These are phyloP conservation scores for Schizotus pectinicornis DNA, from an alignment of 2,888 invertebrate species.

Conservation along the genomic window DNA sequence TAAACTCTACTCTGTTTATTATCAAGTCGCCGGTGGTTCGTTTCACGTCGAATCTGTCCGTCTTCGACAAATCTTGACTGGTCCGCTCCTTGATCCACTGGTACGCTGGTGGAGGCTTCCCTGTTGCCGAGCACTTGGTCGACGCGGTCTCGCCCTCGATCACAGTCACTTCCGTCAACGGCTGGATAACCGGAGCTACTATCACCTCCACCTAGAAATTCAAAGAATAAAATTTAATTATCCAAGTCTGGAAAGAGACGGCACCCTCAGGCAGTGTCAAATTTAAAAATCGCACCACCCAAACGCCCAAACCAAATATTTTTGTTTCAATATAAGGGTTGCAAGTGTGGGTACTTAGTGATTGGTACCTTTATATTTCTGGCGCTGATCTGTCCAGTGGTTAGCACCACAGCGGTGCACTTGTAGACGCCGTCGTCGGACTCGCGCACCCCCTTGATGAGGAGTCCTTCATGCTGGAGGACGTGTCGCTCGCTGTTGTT, in stretches of 20 bases:
- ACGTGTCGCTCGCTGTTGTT: conserved; percentile 73
- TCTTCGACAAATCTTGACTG: conserved; percentile 73
- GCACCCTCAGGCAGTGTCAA: no score
- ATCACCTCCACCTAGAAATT: conserved; percentile 66
- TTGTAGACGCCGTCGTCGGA: conserved; percentile 87
- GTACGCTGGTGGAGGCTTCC: conserved; percentile 84
- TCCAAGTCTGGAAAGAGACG: no score
- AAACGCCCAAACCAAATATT: no score
- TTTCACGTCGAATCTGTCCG: conserved; percentile 73
- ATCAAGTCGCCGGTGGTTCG: conserved; percentile 73
- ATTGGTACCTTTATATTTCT: conserved; percentile 74
- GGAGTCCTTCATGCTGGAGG: conserved; percentile 75
- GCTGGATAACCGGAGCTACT: conserved; percentile 72
- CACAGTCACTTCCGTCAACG: conserved; percentile 68
- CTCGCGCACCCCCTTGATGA: conserved; percentile 78
- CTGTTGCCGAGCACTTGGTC: conserved; percentile 78
- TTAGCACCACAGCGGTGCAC: conserved; percentile 84
- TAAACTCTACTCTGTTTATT: conserved; percentile 75
- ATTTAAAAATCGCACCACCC: no score
- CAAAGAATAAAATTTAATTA: background rate
- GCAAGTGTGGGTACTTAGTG: no score
- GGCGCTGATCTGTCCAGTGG: conserved; percentile 79
- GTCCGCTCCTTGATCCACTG: conserved; percentile 81
- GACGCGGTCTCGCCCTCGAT: conserved; percentile 81
- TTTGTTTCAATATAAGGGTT: background rate